Percentiles rank a stretch among this genome's conserved stretches.
These are phyloP conservation scores for Squalus acanthias DNA, from an alignment of 2,797 vertebrate genomes.

Conservation along the genomic window DNA sequence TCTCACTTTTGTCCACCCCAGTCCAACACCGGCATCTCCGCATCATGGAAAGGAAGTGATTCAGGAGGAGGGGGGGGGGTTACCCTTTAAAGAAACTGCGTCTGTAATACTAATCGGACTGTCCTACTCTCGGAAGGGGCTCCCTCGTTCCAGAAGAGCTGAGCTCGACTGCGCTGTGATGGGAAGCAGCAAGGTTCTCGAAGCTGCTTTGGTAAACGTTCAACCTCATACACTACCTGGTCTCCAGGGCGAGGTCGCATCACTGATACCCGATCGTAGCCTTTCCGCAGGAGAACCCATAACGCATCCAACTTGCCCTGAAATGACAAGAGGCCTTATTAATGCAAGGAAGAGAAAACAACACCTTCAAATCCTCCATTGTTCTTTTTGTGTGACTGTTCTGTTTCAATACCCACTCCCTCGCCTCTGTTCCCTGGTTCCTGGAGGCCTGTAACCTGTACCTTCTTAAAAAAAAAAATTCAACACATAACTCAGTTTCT, in stretches of 20 bases:
- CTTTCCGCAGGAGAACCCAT: constrained; percentile 85
- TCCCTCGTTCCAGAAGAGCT: neutral
- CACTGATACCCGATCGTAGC: constrained; percentile 90
- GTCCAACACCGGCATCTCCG: no score
- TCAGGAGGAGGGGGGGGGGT: no score
- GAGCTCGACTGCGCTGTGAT: neutral
- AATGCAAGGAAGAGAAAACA: neutral
- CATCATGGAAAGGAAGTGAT: no score
- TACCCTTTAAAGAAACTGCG: neutral
- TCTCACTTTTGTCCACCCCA: no score
- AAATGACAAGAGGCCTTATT: constrained; percentile 37
- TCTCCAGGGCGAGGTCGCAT: constrained; percentile 95
- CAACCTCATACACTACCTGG: constrained; percentile 68
- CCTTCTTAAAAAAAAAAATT: no score
- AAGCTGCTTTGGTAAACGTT: neutral
- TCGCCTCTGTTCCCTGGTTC: neutral
- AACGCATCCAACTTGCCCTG: constrained; percentile 90
- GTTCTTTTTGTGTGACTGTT: neutral
- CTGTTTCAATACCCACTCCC: neutral
- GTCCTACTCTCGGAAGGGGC: no score
- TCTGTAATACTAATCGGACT: neutral
- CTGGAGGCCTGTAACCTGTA: neutral
- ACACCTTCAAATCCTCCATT: neutral
- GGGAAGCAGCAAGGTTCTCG: neutral
- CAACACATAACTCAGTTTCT: neutral